Percentiles rank a stretch among this genome's conserved stretches.
Conservation (phyloP, 2,888 invertebrate species). For the Scelioninae gen. 1 region DNA sequence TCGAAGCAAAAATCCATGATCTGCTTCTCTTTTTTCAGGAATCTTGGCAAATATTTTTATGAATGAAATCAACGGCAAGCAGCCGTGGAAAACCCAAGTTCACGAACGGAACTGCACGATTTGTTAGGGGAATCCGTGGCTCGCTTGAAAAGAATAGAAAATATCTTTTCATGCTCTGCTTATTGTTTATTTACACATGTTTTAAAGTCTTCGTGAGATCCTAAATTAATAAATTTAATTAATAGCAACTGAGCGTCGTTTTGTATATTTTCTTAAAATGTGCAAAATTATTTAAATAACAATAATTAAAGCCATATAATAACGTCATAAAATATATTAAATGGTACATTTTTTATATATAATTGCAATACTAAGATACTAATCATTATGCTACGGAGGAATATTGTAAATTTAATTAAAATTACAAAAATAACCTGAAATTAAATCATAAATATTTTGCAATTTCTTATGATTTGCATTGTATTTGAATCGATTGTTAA, state of each 20-base stretch:
- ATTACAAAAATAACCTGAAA: too few species aligned
- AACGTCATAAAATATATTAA: too few species aligned
- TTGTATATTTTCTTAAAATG: constrained; percentile 29
- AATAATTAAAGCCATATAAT: too few species aligned
- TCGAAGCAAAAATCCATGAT: not conserved
- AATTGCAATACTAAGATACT: too few species aligned
- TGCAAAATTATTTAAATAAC: too few species aligned
- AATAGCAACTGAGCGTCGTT: constrained; percentile 13
- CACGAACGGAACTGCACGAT: constrained; percentile 55
- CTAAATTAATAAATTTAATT: constrained; percentile 25
- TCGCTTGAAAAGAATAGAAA: constrained; percentile 33
- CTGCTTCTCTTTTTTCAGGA: not conserved
- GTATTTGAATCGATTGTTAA: too few species aligned
- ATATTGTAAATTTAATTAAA: too few species aligned
- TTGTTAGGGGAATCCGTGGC: constrained; percentile 46
- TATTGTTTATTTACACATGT: constrained; percentile 28
- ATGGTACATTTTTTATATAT: too few species aligned
- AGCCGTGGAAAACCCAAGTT: constrained; percentile 15
- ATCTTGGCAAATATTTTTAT: constrained; percentile 16
- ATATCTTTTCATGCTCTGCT: constrained; percentile 67
- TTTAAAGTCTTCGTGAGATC: not conserved
- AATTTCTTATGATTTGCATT: too few species aligned
- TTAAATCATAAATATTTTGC: too few species aligned
- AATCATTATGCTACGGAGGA: too few species aligned
- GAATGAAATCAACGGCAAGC: constrained; percentile 14